Base-by-base conservation (phyloP, 2,113 vertebrate species). In the Eurystomus gularis region DNA sequence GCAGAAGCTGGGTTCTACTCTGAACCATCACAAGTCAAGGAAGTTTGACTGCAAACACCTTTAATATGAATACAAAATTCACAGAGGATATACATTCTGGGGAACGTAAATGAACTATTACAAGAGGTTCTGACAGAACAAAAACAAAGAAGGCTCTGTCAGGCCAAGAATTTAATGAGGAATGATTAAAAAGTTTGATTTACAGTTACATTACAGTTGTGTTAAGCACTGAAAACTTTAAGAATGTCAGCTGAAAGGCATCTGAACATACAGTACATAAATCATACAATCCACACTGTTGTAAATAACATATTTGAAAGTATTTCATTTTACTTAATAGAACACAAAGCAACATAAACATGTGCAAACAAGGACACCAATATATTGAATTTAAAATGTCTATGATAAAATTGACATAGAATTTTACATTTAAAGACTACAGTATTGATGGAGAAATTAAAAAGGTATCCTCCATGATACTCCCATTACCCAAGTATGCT, bases 21-120 rank as follows among this genome's bases (percentile, higher is more conserved):
- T 94, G 82, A 97, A 95, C 62, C 68, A 96, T n/a, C 60, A 97
- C 68, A 82, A 97, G 57, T 37, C 91, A 96, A 91, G 62, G 35
- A 94, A 90, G 83, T 60, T 87, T 91, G 89, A 96, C 75, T 96
- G 97, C 95, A 97, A 97, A 98, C 96, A 98, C 84, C 83, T 98
- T 98, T 98, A 98, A 97, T 98, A 97, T 84, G 96, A 98, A 97
- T 97, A 98, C 93, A 97, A 98, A 98, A 96, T 95, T 97, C 97
- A 98, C 95, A 97, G 70, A 90, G 95, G 97, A 97, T 96, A 94
- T 92, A 97, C 91, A 93, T 96, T 98, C 88, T 97, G 89, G 90
- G 94, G 92, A 97, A 97, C 75, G 6, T 96, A 94, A 93, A 95
- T 84, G 77, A 97, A 92, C 96, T 97, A 97, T 94, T 96, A 95